Evolutionary conservation across 1,140 invertebrate genomes (phyloP), one percentile per base, ranked within the genome.

Genomic region (Drosophila busckii): DNA sequence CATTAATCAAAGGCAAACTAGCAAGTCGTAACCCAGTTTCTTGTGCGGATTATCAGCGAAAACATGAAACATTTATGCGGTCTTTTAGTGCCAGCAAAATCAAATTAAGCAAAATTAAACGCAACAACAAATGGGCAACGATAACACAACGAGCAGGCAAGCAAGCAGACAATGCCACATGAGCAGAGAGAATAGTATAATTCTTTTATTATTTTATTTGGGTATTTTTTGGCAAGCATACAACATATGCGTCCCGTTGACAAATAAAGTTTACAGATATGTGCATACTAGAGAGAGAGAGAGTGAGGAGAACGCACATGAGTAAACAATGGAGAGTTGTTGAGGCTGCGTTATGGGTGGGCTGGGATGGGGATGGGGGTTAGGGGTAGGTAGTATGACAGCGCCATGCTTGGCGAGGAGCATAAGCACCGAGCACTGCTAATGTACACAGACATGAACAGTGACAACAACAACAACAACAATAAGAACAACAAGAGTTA

Each of bases 251-350:
- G 71, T 70, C 71, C 70, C 71, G 71, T 76, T 76, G 71, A 76
- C 71, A 76, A 76, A 76, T 76, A 76, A 76, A 76, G 52, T 76
- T 76, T 76, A 70, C 71, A 76, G 56, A 78, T 76, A 76, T 76
- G 66, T 66, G 65, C 70, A 69, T 52, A 56, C 53, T 44, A 45
- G 26, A 22, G 40, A 34, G 54, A 29, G 40, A 55, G 13, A 28
- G 15, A 23, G 25, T n/a, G 12, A 20, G 58, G 49, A 70, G 32
- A 69, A 75, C 70, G 70, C 70, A 75, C 70, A 69, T 59, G 64
- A 69, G 70, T 69, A 75, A 75, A 75, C 70, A 75, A 75, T 76
- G 70, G 53, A 23, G 15, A 55, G 16, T 45, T 49, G 49, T 20
- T 16, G 25, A 64, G 61, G 52, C 4, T 45, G 29, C n/a, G 15